These are phyloP conservation scores for Caenorhabditis sp. DNA, from an alignment of 2,888 invertebrate species.

Conservation along the genomic window DNA sequence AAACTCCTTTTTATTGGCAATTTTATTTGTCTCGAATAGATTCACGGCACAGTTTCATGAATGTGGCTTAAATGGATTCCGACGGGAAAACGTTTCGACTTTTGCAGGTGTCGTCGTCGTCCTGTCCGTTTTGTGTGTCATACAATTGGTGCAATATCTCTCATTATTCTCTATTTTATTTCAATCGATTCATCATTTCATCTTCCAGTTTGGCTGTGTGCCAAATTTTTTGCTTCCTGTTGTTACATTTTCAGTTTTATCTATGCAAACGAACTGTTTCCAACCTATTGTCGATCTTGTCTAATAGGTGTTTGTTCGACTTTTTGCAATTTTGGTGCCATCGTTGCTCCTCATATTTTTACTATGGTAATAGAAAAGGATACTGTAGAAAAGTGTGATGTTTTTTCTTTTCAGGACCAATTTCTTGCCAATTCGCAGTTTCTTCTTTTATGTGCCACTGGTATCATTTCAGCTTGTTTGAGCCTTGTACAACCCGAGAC, in stretches of 20 bases:
- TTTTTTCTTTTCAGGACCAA: conserved; percentile 4
- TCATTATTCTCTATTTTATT: conserved; percentile 23
- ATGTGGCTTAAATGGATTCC: too few species aligned
- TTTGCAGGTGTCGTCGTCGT: conserved; percentile 18
- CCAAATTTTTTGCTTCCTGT: conserved; percentile 37
- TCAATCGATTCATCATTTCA: conserved; percentile 14
- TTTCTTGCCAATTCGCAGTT: conserved; percentile 10
- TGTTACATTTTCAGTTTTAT: conserved; percentile 42
- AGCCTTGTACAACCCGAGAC: conserved; percentile 1
- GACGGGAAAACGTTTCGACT: too few species aligned
- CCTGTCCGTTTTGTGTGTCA: conserved; percentile 30
- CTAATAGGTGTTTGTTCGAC: conserved; percentile 45
- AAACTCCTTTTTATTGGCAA: too few species aligned
- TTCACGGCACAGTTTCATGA: too few species aligned
- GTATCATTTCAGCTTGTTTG: conserved; percentile 5
- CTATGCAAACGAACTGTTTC: conserved; percentile 37
- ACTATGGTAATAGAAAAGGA: conserved; percentile 5
- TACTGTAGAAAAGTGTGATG: background rate
- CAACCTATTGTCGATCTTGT: conserved; percentile 30
- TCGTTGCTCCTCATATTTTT: conserved; percentile 32
- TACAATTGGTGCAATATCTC: conserved; percentile 9
- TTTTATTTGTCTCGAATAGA: too few species aligned
- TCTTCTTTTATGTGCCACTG: conserved; percentile 13
- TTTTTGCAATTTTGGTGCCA: conserved; percentile 39
- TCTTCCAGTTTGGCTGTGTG: conserved; percentile 29